Evolutionary conservation across 1,140 invertebrate genomes (phyloP).

Genomic region (Drosophila elegans): DNA sequence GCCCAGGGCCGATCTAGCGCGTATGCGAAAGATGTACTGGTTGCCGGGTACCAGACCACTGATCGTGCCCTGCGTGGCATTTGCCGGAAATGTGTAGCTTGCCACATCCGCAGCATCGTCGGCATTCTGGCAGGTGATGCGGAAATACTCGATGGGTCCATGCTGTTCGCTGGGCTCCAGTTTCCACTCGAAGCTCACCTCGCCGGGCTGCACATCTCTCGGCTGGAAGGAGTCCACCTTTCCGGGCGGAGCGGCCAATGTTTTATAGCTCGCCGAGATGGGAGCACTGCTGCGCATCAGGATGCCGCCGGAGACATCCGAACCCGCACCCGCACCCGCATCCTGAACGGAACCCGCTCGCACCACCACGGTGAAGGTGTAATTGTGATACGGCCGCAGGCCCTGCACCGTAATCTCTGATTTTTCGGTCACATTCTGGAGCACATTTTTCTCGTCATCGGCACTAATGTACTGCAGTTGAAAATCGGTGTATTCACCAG

Average conservation of each 20-base stretch:
- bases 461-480: slow-evolving; percentile 94
- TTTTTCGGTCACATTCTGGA: slow-evolving; percentile 89
- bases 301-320: slow-evolving; percentile 70
- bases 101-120: slow-evolving; percentile 87
- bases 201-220: slow-evolving; percentile 91
- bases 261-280: slow-evolving; percentile 92
- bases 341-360: slow-evolving; percentile 89
- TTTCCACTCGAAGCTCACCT: slow-evolving; percentile 93
- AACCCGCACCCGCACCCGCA: background rate
- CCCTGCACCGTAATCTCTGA: slow-evolving; percentile 89
- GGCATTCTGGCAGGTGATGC: slow-evolving; percentile 90
- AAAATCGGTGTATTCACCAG: slow-evolving; percentile 94
- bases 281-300: slow-evolving; percentile 91
- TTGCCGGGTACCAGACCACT: slow-evolving; percentile 91
- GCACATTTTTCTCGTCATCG: slow-evolving; percentile 86
- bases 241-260: slow-evolving; percentile 92
- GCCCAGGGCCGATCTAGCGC: slow-evolving; percentile 94
- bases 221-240: slow-evolving; percentile 91
- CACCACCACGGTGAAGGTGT: slow-evolving; percentile 95
- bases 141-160: slow-evolving; percentile 92
- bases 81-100: slow-evolving; percentile 88
- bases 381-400: slow-evolving; percentile 93
- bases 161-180: slow-evolving; percentile 91
- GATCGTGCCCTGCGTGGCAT: slow-evolving; percentile 89
- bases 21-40: slow-evolving; percentile 93